Evolutionary conservation across 2,797 vertebrate species (phyloP).

Genomic region (Siniperca scherzeri): DNA sequence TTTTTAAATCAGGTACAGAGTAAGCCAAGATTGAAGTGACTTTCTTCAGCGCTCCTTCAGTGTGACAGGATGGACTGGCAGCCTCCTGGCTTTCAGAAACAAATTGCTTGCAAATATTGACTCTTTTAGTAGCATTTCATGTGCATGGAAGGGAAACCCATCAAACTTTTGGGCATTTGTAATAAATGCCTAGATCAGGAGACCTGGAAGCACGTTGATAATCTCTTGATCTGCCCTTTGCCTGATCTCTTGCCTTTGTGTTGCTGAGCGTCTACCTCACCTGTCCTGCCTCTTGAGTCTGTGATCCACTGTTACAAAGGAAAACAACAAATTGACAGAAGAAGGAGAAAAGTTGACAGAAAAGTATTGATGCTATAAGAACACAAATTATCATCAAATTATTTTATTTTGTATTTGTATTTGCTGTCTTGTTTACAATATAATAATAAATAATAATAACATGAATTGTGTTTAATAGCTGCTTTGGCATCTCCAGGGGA

Average conservation of each 20-base stretch:
- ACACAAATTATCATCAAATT: neutral
- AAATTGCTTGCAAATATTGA: too few relatives aligned
- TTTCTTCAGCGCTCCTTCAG: too few relatives aligned
- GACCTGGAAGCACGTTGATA: too few relatives aligned
- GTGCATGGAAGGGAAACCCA: too few relatives aligned
- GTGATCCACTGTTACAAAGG: neutral
- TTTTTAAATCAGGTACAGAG: too few relatives aligned
- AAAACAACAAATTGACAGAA: neutral
- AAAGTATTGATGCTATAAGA: neutral
- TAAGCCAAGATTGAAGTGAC: too few relatives aligned
- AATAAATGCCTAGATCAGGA: too few relatives aligned
- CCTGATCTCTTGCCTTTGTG: neutral
- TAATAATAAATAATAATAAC: neutral
- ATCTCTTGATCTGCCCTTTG: neutral
- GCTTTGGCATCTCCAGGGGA: neutral
- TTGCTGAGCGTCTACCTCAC: neutral
- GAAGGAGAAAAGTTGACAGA: too few relatives aligned
- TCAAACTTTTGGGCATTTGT: neutral
- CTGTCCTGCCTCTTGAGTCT: neutral
- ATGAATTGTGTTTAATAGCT: neutral
- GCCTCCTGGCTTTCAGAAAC: too few relatives aligned
- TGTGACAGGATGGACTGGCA: too few relatives aligned
- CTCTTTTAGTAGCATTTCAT: too few relatives aligned
- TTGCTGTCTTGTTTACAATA: neutral
- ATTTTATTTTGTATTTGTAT: neutral